Evolutionary conservation across 2,888 invertebrate species (phyloP), one percentile per base, ranked within the genome.

Genomic region (Minunthozetes semirufus): DNA sequence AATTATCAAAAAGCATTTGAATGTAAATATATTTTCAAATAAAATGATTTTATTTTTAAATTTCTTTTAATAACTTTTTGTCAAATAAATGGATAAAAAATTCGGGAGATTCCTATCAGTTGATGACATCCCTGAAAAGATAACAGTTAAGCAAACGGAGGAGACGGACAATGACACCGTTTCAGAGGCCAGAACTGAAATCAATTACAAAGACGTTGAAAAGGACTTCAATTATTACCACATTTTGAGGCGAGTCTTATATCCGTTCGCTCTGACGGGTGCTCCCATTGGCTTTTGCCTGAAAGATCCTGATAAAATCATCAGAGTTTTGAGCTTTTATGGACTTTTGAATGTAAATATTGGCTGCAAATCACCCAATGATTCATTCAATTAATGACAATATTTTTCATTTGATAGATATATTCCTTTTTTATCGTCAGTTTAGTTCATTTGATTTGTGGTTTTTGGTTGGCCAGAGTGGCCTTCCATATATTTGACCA

Each of bases 401-500:
- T 61, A 63, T 68, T 68, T 61, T n/a, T 61, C 8, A 59, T 19
- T 66, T n/a, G 15, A 66, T 5, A 75, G 75, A 46, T 75, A 17
- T 75, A 75, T 63, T 61, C 75, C 0, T 71, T 70, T 48, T 11
- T 42, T 22, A 53, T 75, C 8, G 70, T 71, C 0, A 56, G 13
- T 22, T 42, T 75, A 13, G 71, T 56, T 19, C 75, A 75, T 25
- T 2, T 42, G 15, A 71, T 75, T 25, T 48, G 70, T 33, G 46
- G 25, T 4, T 75, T 53, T 38, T 75, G 75, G 71, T 15, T 75
- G n/a, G 19, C 9, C 13, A 13, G 71, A 15, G 38, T 75, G 15
- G 11, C 8, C 15, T 46, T 25, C 19, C 25, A 48, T 19, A 48
- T 71, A 13, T 75, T 75, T 50, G n/a, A 50, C 4, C 22, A 19